These are phyloP conservation scores for Dinocampus coccinellae DNA, from an alignment of 2,888 invertebrate species.

Conservation along the genomic window DNA sequence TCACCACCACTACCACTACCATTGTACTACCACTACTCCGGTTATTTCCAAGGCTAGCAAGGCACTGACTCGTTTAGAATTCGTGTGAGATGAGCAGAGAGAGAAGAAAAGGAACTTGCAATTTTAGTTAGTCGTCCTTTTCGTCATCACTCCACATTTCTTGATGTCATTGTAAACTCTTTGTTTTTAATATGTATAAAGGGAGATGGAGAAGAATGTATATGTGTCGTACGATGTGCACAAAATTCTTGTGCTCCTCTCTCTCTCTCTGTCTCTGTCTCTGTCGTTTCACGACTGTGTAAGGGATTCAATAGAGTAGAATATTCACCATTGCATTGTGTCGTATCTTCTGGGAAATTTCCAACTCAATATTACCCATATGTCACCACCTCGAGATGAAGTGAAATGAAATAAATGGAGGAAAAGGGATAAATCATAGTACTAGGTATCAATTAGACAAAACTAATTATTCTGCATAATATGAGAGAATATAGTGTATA, in stretches of 20 bases:
- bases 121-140: not conserved
- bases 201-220: no score
- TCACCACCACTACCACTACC: conserved; percentile 4
- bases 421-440: not conserved
- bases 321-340: conserved; percentile 26
- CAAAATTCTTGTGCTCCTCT: not conserved
- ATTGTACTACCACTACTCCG: no score
- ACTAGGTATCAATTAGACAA: conserved; percentile 4
- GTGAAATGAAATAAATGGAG: not conserved
- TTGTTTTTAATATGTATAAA: no score
- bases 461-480: not conserved
- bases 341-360: not conserved
- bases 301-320: conserved; percentile 22
- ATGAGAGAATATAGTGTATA: not conserved
- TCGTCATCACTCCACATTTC: conserved; percentile 11
- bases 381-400: not conserved
- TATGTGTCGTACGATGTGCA: no score
- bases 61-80: conserved; percentile 2
- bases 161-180: not conserved
- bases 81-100: not conserved
- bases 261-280: conserved; percentile 2
- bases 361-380: no score
- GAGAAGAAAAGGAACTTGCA: not conserved
- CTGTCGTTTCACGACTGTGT: conserved; percentile 39
- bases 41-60: conserved; percentile 33